Conservation (phyloP, 2,888 invertebrate genomes). For the Ormyrus nitidulus region DNA sequence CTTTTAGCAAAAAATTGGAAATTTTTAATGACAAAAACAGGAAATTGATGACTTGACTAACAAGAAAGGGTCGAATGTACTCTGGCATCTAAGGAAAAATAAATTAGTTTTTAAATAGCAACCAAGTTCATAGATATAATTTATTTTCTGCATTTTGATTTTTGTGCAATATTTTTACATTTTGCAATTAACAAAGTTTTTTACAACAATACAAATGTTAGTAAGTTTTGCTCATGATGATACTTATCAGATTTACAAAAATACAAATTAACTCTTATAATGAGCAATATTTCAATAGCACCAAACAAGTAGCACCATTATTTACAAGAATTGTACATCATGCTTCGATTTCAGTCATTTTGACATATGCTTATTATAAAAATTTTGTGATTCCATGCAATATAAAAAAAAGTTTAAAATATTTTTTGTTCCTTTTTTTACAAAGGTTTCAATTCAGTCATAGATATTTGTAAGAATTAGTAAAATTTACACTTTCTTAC, state of each 20-base stretch:
- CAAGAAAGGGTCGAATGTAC: slow-evolving; percentile 6
- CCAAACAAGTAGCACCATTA: slow-evolving; percentile 31
- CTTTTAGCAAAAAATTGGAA: neutral
- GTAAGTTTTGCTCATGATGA: neutral
- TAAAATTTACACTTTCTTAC: slow-evolving; percentile 1
- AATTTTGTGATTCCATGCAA: slow-evolving; percentile 27
- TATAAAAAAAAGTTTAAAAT: slow-evolving; percentile 6
- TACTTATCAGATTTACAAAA: no score
- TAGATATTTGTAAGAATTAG: neutral
- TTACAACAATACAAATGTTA: slow-evolving; percentile 2
- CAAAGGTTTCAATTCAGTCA: slow-evolving; percentile 17
- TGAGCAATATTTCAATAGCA: neutral
- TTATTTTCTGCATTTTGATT: slow-evolving; percentile 17
- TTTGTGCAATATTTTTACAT: slow-evolving; percentile 8
- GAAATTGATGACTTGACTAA: neutral
- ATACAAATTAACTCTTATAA: no score
- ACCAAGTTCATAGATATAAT: slow-evolving; percentile 6
- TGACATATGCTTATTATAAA: slow-evolving; percentile 12
- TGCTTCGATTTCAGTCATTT: slow-evolving; percentile 15
- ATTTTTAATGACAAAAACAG: neutral
- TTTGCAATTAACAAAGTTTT: slow-evolving; percentile 12
- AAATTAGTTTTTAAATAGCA: slow-evolving; percentile 12
- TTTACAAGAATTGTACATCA: slow-evolving; percentile 44
- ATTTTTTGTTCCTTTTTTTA: neutral
- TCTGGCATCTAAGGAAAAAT: neutral